Percentiles rank a stretch among this genome's conserved stretches.
phyloP scores from a whole-genome alignment of 2,113 vertebrate genomes.

The Ptilorrhoa leucosticta region DNA sequence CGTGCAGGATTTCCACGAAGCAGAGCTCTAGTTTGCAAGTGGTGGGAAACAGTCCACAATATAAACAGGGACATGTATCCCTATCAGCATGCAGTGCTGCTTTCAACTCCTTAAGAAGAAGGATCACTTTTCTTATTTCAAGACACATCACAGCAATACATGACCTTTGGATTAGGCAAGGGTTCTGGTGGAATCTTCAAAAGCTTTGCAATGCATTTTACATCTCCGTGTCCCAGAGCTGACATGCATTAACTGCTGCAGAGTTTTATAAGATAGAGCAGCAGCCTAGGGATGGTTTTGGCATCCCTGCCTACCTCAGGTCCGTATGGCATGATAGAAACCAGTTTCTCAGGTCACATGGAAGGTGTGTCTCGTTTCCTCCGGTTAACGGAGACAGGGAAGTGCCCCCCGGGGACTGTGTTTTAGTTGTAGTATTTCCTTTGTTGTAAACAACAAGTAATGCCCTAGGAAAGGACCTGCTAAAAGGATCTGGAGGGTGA shows the following conservation, averaged over 20 bases:
- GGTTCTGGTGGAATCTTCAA: not conserved
- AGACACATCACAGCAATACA: not conserved
- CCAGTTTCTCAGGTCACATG: not conserved
- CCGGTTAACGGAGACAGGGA: not conserved
- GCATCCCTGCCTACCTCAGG: not conserved
- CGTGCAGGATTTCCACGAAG: fast-evolving
- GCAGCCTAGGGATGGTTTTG: not conserved
- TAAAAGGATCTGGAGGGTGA: not conserved
- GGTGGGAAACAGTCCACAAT: not conserved
- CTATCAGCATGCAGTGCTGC: not conserved
- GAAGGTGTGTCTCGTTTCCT: conserved; percentile 27
- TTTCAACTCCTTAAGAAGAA: not conserved
- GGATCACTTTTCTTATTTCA: not conserved
- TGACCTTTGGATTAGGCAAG: not conserved
- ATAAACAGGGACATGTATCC: not conserved
- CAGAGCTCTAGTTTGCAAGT: not conserved
- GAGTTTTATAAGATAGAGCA: not conserved
- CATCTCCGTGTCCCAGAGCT: not conserved
- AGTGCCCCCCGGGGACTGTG: not conserved
- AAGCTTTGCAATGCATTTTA: not conserved
- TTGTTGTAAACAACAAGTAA: conserved; percentile 40
- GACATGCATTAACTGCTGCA: not conserved
- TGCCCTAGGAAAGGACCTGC: conserved; percentile 2
- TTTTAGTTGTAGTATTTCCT: conserved; percentile 24
- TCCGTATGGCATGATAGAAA: fast-evolving